A percentile compares a stretch with the other conserved stretches of the same genome.
Conservation (phyloP, 2,113 vertebrate genomes). For the Hyla sarda region DNA sequence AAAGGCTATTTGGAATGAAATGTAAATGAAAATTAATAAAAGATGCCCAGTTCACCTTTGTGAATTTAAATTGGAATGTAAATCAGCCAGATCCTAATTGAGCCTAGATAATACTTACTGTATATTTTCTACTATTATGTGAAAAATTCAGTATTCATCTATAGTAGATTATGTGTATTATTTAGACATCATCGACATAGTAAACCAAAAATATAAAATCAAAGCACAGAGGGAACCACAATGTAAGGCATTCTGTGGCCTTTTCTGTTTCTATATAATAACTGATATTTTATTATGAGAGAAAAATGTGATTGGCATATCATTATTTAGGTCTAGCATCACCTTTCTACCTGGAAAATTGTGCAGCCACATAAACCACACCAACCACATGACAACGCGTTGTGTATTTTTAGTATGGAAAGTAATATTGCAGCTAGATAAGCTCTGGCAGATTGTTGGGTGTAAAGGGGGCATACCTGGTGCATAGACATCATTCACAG, state of each 20-base stretch:
- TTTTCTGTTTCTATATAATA: not conserved
- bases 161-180: not conserved
- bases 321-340: too few relatives aligned
- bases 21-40: constrained; percentile 26
- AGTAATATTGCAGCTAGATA: too few relatives aligned
- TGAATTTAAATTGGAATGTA: constrained; percentile 2
- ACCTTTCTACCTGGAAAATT: too few relatives aligned
- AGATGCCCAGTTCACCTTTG: constrained; percentile 29
- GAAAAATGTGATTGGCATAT: too few relatives aligned
- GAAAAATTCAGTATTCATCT: not conserved
- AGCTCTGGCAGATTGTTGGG: too few relatives aligned
- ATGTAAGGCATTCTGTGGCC: too few relatives aligned
- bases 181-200: not conserved
- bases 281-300: not conserved
- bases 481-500: too few relatives aligned
- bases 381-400: too few relatives aligned
- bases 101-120: not conserved
- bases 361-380: too few relatives aligned
- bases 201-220: too few relatives aligned
- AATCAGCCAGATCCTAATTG: not conserved
- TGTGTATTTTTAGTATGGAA: too few relatives aligned
- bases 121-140: not conserved
- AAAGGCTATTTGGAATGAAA: constrained; percentile 25
- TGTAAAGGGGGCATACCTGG: too few relatives aligned
- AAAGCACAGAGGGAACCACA: not conserved